Conservation (phyloP, 1,140 invertebrate genomes). For the Batillaria attramentaria region DNA sequence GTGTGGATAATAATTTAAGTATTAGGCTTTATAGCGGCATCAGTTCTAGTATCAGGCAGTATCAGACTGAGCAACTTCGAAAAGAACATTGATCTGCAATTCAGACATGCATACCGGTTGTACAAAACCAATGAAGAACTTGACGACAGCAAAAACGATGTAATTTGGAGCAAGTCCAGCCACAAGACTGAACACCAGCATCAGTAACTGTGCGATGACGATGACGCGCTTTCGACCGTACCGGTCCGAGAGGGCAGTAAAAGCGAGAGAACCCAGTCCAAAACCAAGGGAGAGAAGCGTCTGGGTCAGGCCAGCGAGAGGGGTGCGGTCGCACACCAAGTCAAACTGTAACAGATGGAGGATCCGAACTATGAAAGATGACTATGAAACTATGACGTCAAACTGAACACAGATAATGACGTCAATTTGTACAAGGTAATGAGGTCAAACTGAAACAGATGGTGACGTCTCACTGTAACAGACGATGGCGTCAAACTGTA, state of each 20-base stretch:
- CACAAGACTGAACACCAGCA: slow-evolving; percentile 9
- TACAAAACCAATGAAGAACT: slow-evolving; percentile 30
- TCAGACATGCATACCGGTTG: slow-evolving; percentile 7
- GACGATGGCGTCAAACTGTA: no score
- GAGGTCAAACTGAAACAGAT: neutral
- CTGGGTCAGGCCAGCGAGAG: slow-evolving; percentile 33
- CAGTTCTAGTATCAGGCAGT: no score
- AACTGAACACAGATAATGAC: neutral
- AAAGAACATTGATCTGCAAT: no score
- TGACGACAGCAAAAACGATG: slow-evolving; percentile 31
- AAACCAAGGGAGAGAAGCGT: slow-evolving; percentile 26
- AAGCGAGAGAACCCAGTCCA: slow-evolving; percentile 24
- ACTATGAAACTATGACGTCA: no score
- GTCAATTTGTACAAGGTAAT: neutral
- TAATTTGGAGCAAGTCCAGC: slow-evolving; percentile 16
- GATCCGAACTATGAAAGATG: neutral
- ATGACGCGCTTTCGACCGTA: slow-evolving; percentile 32
- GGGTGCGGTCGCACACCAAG: slow-evolving; percentile 33
- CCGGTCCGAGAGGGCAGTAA: slow-evolving; percentile 27
- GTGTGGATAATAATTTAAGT: no score
- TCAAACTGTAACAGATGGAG: slow-evolving; percentile 31
- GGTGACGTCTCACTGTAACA: no score
- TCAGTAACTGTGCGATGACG: neutral
- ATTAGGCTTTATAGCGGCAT: no score
- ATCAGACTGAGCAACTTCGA: no score